Percentiles rank a stretch among this genome's conserved stretches.
These are phyloP conservation scores for Atherinosoma microstoma DNA, from an alignment of 2,797 vertebrate genomes.

Conservation along the genomic window DNA sequence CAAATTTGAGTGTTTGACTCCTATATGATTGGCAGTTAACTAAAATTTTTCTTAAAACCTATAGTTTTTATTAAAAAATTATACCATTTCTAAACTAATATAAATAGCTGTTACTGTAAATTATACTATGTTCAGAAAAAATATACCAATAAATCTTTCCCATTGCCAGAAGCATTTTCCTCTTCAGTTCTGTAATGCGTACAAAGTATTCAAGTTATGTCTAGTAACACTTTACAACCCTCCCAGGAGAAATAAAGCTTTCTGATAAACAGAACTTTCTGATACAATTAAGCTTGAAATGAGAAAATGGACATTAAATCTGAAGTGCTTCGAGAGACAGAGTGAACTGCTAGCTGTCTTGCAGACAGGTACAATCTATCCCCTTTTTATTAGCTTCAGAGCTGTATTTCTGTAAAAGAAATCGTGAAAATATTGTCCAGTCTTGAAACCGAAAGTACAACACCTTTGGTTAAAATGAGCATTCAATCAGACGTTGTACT, in stretches of 20 bases:
- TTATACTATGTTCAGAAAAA: not conserved
- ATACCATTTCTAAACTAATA: not conserved
- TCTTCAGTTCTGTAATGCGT: not conserved
- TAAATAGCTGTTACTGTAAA: not conserved
- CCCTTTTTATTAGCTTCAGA: not conserved
- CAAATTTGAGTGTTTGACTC: not conserved
- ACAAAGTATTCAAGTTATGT: not conserved
- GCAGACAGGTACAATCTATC: too few relatives aligned
- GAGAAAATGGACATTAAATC: not conserved
- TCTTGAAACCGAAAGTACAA: not conserved
- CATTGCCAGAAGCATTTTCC: not conserved
- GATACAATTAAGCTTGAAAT: not conserved
- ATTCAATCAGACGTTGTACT: not conserved
- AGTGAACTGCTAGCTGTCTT: not conserved
- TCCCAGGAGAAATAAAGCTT: not conserved
- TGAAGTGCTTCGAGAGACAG: not conserved
- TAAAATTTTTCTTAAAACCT: not conserved
- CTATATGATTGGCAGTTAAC: not conserved
- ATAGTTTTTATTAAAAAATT: not conserved
- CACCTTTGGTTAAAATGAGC: not conserved
- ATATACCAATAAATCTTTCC: not conserved
- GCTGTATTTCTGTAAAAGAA: not conserved
- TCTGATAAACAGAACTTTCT: not conserved
- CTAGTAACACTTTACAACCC: not conserved
- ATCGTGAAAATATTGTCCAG: too few relatives aligned